Base-by-base conservation (phyloP, 1,140 invertebrate species). In the Wiebesia pumilae region DNA sequence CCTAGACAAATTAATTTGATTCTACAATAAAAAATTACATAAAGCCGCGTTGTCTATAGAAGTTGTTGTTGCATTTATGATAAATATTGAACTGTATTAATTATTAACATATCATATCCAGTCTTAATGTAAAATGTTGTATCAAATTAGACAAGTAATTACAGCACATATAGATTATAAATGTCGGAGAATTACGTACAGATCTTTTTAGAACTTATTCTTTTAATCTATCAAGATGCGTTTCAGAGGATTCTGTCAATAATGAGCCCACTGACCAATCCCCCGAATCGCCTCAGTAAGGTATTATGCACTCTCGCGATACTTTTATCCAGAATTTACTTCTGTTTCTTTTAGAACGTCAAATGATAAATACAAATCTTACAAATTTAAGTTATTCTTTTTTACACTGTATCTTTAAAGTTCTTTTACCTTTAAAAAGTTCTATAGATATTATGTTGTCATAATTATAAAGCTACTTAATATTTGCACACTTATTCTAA, bases 221-320 rank as follows among this genome's bases (percentile, higher is more conserved):
- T 27, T 62, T 58, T 80, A 12, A 83, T 69, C 85, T 89, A 43
- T 62, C 58, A 86, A 84, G 87, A 89, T 88, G 84, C 89, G 84
- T 87, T 91, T 90, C 88, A 78, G 12, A 89, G 86, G 89, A 90
- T 89, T 89, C 79, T 84, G 89, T 90, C 90, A 89, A 90, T 78
- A 47, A 84, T 90, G 91, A 93, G 92, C 93, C 92, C 90, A 89
- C 88, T 90, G 91, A 90, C 91, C 90, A 89, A 90, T 89, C 87
- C 88, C 87, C 71, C 85, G 87, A 89, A 90, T 86, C 88, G 90
- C 89, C 51, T n/a, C 58, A 51, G 33, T 43, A 12, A 54, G 67
- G 43, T 4, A 43, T 16, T 65, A n/a, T 47, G n/a, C 16, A 47
- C 21, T 62, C 21, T 62, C 24, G 24, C 6, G 21, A 27, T 24